These are phyloP conservation scores for Eidolon helvum DNA, from an alignment of 2,113 vertebrate species.

Conservation along the genomic window DNA sequence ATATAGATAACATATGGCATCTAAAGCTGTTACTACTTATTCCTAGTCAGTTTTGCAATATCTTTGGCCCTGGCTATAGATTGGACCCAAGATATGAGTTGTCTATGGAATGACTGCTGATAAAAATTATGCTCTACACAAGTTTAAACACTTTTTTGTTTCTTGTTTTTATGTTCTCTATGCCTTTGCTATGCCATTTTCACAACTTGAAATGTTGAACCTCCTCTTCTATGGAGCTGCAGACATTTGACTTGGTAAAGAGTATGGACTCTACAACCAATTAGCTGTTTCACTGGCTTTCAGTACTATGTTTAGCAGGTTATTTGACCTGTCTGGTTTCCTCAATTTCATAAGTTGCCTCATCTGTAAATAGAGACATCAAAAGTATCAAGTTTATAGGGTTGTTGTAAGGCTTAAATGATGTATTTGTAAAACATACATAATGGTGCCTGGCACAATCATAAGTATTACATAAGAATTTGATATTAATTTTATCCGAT, in stretches of 20 bases:
- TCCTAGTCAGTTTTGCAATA: neutral
- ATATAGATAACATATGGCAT: neutral
- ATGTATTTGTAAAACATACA: neutral
- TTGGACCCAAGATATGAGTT: neutral
- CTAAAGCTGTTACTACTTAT: neutral
- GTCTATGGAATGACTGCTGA: neutral
- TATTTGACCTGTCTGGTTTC: neutral
- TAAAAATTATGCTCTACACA: neutral
- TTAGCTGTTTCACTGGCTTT: neutral
- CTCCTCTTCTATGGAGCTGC: neutral
- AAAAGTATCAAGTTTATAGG: neutral
- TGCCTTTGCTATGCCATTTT: neutral
- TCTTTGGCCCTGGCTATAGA: neutral
- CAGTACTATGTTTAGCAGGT: neutral
- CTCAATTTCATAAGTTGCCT: neutral
- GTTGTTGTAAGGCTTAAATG: neutral
- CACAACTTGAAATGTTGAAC: neutral
- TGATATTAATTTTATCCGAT: neutral
- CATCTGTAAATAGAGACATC: neutral
- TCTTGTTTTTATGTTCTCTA: neutral
- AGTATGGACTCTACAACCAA: no score
- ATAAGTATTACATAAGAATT: neutral
- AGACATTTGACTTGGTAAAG: neutral
- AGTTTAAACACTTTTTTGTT: neutral
- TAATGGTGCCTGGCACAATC: neutral